Conservation (phyloP, 23 tunicate species). For the Aplidium turbinatum region DNA sequence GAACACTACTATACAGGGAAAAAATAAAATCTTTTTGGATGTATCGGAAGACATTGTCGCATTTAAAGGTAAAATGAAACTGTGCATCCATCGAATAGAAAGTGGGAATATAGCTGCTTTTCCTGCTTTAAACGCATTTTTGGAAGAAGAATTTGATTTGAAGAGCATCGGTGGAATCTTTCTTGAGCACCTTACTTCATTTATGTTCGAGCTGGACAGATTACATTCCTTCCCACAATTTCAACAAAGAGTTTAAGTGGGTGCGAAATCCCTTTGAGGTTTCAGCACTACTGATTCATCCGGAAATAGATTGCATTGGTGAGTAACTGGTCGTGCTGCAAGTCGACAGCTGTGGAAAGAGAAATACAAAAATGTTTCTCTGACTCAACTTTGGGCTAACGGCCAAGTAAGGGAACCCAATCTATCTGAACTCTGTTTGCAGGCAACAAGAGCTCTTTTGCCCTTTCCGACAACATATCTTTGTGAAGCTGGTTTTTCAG, state of each 20-base stretch:
- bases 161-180: slow-evolving; percentile 21
- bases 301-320: slow-evolving; percentile 33
- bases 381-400: slow-evolving; percentile 38
- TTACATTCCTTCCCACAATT: slow-evolving; percentile 49
- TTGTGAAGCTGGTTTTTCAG: slow-evolving; percentile 19
- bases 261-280: slow-evolving; percentile 37
- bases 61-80: slow-evolving; percentile 38
- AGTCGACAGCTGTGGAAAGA: slow-evolving; percentile 45
- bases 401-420: slow-evolving; percentile 26
- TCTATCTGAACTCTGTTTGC: slow-evolving; percentile 37
- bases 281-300: slow-evolving; percentile 28
- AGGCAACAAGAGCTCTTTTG: slow-evolving; percentile 36
- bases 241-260: slow-evolving; percentile 26
- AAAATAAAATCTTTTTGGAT: slow-evolving; percentile 25
- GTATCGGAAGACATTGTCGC: slow-evolving; percentile 31
- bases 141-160: slow-evolving; percentile 22
- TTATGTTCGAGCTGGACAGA: slow-evolving; percentile 34
- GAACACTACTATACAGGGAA: slow-evolving; percentile 31
- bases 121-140: slow-evolving; percentile 25
- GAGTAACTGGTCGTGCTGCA: slow-evolving; percentile 42
- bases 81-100: slow-evolving; percentile 39
- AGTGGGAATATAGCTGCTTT: slow-evolving; percentile 35
- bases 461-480: slow-evolving; percentile 35
- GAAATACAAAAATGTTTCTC: slow-evolving; percentile 25
- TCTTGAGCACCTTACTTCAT: slow-evolving; percentile 42